Conservation (phyloP, 2,797 vertebrate species). For the Mus caroli region DNA sequence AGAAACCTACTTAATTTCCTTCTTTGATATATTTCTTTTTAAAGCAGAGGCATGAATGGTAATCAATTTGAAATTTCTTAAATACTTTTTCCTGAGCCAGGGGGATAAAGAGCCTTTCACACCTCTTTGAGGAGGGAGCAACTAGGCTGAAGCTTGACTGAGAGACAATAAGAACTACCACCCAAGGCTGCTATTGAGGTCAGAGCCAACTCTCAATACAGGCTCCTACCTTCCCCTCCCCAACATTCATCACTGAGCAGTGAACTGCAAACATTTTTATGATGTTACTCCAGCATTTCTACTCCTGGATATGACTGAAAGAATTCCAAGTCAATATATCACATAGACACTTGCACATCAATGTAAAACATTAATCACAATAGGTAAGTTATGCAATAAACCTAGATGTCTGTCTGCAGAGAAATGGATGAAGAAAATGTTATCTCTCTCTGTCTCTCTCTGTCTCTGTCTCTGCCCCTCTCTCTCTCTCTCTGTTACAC, state of each 20-base stretch:
- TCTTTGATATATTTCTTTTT: neutral
- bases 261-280: neutral
- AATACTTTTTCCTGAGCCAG: neutral
- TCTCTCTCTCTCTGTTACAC: neutral
- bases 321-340: neutral
- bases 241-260: neutral
- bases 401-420: neutral
- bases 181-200: neutral
- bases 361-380: neutral
- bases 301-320: neutral
- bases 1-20: neutral
- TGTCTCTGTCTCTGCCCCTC: neutral
- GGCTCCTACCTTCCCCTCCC: neutral
- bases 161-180: neutral
- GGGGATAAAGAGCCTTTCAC: neutral
- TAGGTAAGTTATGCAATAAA: neutral
- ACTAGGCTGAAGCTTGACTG: neutral
- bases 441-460: no score
- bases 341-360: neutral
- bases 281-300: neutral
- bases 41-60: neutral
- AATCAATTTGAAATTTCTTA: neutral
- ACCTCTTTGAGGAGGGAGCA: neutral
- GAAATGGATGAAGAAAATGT: neutral
- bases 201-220: neutral